These are phyloP conservation scores for Agrypnia vestita DNA, from an alignment of 1,140 invertebrate genomes.

Conservation along the genomic window DNA sequence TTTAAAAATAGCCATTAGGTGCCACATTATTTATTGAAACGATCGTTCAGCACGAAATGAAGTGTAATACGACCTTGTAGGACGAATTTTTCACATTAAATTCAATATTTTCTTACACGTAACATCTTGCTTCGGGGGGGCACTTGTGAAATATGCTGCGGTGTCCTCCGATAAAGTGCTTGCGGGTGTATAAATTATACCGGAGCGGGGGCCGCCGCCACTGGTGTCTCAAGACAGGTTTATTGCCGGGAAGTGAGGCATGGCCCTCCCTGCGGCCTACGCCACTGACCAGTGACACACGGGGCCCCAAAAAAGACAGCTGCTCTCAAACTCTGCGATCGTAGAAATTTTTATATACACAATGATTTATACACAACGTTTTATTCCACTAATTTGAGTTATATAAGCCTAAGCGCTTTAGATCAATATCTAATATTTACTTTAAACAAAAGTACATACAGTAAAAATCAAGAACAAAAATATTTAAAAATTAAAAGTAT, in stretches of 20 bases:
- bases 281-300: slow-evolving; percentile 41
- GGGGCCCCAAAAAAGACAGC: slow-evolving; percentile 9
- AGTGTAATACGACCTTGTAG: not conserved
- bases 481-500: no score
- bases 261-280: slow-evolving; percentile 41
- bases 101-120: slow-evolving; percentile 4
- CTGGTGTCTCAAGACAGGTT: slow-evolving; percentile 60
- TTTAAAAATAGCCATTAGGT: no score
- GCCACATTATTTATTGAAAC: no score
- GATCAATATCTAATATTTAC: no score
- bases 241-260: slow-evolving; percentile 57
- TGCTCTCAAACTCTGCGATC: slow-evolving; percentile 35
- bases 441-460: no score
- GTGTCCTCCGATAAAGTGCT: slow-evolving; percentile 37
- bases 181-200: slow-evolving; percentile 43
- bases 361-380: no score
- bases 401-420: no score
- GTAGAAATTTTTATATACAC: no score
- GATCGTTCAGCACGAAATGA: no score
- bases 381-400: no score
- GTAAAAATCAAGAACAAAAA: no score
- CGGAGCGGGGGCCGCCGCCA: slow-evolving; percentile 38
- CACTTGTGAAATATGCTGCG: slow-evolving; percentile 51
- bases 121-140: slow-evolving; percentile 15
- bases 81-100: slow-evolving; percentile 17